A percentile compares a stretch with the other conserved stretches of the same genome.
These are phyloP conservation scores for Channa argus DNA, from an alignment of 2,113 vertebrate species.

Conservation along the genomic window DNA sequence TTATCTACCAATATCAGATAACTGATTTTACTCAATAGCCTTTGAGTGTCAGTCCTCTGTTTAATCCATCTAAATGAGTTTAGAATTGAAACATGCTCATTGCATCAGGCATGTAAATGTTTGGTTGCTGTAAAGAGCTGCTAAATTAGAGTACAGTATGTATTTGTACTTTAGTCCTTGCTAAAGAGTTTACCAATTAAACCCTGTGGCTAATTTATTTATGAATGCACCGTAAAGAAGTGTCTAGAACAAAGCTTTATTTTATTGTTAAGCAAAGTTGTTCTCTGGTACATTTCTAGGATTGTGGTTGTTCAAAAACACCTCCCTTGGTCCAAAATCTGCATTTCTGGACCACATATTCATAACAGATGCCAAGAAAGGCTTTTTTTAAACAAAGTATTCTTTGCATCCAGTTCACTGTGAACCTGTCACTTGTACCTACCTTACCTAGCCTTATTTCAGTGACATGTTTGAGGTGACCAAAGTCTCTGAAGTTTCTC, in stretches of 20 bases:
- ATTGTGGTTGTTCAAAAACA: not conserved
- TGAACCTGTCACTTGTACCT: too few relatives aligned
- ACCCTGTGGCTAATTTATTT: too few relatives aligned
- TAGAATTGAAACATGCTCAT: not conserved
- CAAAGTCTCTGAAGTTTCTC: not conserved
- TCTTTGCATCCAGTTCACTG: not conserved
- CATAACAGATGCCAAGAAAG: not conserved
- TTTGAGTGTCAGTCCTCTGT: not conserved
- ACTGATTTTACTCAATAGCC: slow-evolving; percentile 1
- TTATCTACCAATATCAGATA: not conserved
- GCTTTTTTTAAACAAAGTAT: not conserved
- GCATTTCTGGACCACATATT: not conserved
- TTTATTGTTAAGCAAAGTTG: not conserved
- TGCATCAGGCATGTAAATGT: not conserved
- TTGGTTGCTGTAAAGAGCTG: not conserved
- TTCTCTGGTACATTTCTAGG: not conserved
- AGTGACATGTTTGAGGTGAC: not conserved
- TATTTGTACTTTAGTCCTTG: too few relatives aligned
- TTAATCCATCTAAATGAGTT: not conserved
- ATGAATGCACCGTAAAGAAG: too few relatives aligned
- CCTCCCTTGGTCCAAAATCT: not conserved
- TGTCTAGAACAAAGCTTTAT: not conserved
- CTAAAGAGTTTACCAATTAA: not conserved
- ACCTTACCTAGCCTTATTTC: not conserved
- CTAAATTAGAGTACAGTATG: not conserved